Evolutionary conservation across 2,888 invertebrate genomes (phyloP).

Genomic region (Smittia aterrima): DNA sequence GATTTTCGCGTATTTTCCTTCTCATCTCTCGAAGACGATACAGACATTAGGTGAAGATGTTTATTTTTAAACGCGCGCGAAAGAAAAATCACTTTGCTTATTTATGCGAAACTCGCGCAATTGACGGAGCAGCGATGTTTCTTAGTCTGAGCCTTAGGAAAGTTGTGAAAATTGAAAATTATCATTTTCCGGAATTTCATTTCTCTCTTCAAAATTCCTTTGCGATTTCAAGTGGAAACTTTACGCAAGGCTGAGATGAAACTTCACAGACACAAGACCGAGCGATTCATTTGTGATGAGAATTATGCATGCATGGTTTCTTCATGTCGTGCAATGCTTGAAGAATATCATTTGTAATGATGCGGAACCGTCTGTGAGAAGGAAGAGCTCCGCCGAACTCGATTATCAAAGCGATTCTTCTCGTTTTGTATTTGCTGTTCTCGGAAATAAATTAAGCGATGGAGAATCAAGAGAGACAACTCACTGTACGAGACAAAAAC

Average conservation of each 20-base stretch:
- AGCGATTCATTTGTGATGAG: background rate
- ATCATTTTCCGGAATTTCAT: background rate
- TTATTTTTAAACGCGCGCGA: slow-evolving; percentile 4
- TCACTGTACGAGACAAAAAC: slow-evolving; percentile 12
- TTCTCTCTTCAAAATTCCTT: background rate
- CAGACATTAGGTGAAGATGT: background rate
- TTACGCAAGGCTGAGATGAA: background rate
- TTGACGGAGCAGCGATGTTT: background rate
- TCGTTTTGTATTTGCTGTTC: background rate
- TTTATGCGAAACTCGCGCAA: background rate
- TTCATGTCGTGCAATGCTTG: slow-evolving; percentile 13
- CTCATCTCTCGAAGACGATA: background rate
- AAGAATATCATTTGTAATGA: slow-evolving; percentile 28
- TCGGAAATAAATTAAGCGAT: background rate
- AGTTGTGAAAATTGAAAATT: slow-evolving; percentile 11
- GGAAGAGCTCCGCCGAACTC: background rate
- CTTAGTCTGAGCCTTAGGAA: background rate
- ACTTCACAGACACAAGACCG: background rate
- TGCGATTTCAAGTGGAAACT: background rate
- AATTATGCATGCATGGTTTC: slow-evolving; percentile 37
- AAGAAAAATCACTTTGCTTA: background rate
- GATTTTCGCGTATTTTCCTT: background rate
- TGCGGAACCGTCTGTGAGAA: slow-evolving; percentile 23
- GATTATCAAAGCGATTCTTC: slow-evolving; percentile 25
- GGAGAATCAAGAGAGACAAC: background rate